These are phyloP conservation scores for Ciconia maguari DNA, from an alignment of 2,113 vertebrate species.

Conservation along the genomic window DNA sequence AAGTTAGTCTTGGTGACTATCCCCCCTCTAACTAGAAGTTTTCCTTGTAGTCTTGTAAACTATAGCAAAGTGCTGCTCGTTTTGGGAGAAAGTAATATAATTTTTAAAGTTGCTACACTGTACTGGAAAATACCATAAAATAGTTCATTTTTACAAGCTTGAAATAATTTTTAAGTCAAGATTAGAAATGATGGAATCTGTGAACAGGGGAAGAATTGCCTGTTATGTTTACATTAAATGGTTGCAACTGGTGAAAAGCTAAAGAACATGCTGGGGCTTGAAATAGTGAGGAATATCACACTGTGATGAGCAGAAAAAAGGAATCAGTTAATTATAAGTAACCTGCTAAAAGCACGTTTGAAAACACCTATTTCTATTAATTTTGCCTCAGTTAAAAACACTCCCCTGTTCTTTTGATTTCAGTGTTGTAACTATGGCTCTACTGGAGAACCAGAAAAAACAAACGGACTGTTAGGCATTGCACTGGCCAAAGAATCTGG, in stretches of 20 bases:
- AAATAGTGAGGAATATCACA: not conserved
- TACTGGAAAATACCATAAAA: not conserved
- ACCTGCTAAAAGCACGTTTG: not conserved
- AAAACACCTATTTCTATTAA: not conserved
- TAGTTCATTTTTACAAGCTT: not conserved
- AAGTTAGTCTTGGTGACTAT: not conserved
- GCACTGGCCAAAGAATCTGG: slow-evolving; percentile 84
- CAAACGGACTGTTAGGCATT: slow-evolving; percentile 79
- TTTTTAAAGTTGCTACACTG: not conserved
- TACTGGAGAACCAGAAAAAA: slow-evolving; percentile 83
- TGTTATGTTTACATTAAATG: not conserved
- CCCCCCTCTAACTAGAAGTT: not conserved
- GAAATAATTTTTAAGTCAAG: not conserved
- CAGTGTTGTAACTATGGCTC: slow-evolving; percentile 83
- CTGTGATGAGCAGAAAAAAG: not conserved
- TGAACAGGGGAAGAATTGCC: not conserved
- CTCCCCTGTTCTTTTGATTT: not conserved
- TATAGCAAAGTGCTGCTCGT: not conserved
- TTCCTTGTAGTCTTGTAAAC: not conserved
- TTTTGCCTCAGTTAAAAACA: not conserved
- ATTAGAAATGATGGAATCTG: not conserved
- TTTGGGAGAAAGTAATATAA: not conserved
- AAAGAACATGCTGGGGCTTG: not conserved
- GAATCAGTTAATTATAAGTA: not conserved
- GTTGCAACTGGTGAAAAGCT: not conserved